Conservation (phyloP, 92 coral and sea anemone species). For the Isaurus tuberculatus region DNA sequence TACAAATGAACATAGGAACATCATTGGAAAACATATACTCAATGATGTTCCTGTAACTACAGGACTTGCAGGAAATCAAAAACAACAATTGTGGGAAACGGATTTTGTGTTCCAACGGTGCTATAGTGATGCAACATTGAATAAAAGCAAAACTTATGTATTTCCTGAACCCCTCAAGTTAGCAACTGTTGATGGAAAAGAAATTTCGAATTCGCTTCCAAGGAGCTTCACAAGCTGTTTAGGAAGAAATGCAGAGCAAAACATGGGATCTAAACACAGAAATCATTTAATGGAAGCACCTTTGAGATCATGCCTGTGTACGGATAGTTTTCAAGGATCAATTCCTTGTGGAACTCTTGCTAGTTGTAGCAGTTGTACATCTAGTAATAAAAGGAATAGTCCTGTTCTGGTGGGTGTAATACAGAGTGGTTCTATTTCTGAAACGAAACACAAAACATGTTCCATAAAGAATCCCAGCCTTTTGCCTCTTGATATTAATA, state of each 20-base stretch:
- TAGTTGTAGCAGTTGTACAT: not conserved
- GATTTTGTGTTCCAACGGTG: not conserved
- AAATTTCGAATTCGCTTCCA: constrained; percentile 1
- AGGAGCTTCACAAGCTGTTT: not conserved
- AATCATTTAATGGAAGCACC: no score
- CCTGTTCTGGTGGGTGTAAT: not conserved
- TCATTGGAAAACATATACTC: not conserved
- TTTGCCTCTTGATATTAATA: not conserved
- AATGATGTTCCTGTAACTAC: not conserved
- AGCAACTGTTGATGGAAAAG: not conserved
- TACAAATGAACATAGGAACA: not conserved
- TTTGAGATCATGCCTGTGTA: not conserved
- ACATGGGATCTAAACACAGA: not conserved
- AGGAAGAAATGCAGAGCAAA: not conserved
- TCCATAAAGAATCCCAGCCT: not conserved
- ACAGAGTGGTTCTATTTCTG: not conserved
- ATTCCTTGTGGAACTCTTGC: not conserved
- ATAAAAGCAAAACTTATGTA: not conserved
- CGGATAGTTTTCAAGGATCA: not conserved
- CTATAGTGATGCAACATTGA: constrained; percentile 2
- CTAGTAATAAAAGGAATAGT: not conserved
- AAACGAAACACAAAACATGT: not conserved
- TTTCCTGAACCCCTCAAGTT: not conserved
- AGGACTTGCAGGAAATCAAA: not conserved
- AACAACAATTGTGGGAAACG: not conserved